Percentiles rank a stretch among this genome's conserved stretches.
Conservation (phyloP, 2,797 vertebrate genomes). For the Anguilla obscura region DNA sequence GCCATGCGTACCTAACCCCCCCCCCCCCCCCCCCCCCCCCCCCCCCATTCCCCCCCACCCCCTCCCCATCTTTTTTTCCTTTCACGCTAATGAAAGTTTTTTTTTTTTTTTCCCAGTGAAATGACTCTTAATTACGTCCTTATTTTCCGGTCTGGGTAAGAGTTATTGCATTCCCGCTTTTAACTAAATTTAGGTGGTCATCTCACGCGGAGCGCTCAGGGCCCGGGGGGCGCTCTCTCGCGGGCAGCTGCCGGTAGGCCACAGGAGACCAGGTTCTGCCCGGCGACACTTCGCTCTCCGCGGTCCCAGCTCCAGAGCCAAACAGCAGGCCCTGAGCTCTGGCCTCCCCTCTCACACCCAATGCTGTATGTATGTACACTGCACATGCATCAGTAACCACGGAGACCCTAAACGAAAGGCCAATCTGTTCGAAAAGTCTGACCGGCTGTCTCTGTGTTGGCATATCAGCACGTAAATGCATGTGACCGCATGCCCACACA, state of each 20-base stretch:
- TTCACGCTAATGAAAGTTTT: not conserved
- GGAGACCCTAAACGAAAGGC: not conserved
- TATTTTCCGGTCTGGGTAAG: slow-evolving; percentile 20
- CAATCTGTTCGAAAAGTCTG: not conserved
- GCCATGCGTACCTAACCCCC: not conserved
- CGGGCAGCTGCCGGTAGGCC: not conserved
- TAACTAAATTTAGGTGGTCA: not conserved
- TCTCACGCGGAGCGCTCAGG: not conserved
- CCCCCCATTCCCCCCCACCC: not conserved
- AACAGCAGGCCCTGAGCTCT: not conserved
- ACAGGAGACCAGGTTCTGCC: not conserved
- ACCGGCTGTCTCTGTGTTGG: not conserved
- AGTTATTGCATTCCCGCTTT: slow-evolving; percentile 21
- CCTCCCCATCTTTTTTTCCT: not conserved
- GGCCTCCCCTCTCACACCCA: not conserved
- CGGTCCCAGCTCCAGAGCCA: not conserved
- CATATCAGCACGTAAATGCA: not conserved
- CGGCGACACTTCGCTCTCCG: not conserved
- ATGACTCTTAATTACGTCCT: slow-evolving; percentile 24
- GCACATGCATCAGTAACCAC: not conserved
- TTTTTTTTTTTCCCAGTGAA: not conserved
- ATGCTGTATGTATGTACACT: too few species aligned
- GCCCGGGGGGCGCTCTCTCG: not conserved
- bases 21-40: not conserved
- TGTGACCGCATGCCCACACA: too few species aligned